phyloP scores from a whole-genome alignment of 2,797 vertebrate genomes.

The Okamejei kenojei region DNA sequence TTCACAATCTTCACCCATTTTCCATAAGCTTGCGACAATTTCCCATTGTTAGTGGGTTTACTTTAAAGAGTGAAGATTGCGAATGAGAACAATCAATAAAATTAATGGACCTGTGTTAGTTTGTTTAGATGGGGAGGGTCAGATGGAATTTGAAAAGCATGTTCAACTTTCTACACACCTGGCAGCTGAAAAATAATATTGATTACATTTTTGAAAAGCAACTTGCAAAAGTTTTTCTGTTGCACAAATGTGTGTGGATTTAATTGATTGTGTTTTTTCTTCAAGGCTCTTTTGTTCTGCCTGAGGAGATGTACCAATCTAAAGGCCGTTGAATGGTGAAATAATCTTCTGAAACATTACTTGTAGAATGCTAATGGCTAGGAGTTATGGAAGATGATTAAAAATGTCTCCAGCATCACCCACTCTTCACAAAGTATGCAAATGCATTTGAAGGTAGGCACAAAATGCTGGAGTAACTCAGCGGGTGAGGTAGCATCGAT shows the following conservation, averaged over 20 bases:
- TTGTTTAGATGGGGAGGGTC: too few relatives aligned
- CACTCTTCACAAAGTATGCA: neutral
- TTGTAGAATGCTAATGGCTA: neutral
- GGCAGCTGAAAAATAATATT: neutral
- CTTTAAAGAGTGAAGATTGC: neutral
- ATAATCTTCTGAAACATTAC: neutral
- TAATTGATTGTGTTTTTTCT: neutral
- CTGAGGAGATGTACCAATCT: neutral
- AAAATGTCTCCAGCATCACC: neutral
- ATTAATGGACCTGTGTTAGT: neutral
- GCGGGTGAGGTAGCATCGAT: too few relatives aligned
- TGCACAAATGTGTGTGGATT: neutral
- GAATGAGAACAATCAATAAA: neutral
- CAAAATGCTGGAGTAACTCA: too few relatives aligned
- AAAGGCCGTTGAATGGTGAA: neutral
- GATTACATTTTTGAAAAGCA: neutral
- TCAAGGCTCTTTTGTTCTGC: neutral
- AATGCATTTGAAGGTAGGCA: neutral
- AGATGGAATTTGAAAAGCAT: neutral
- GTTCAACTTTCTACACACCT: neutral
- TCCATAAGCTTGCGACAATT: neutral
- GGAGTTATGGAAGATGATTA: neutral
- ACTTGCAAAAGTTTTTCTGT: neutral
- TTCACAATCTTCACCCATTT: neutral
- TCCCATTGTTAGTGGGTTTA: neutral